phyloP scores from a whole-genome alignment of 2,888 invertebrate species.

The Iphiclides podalirius region DNA sequence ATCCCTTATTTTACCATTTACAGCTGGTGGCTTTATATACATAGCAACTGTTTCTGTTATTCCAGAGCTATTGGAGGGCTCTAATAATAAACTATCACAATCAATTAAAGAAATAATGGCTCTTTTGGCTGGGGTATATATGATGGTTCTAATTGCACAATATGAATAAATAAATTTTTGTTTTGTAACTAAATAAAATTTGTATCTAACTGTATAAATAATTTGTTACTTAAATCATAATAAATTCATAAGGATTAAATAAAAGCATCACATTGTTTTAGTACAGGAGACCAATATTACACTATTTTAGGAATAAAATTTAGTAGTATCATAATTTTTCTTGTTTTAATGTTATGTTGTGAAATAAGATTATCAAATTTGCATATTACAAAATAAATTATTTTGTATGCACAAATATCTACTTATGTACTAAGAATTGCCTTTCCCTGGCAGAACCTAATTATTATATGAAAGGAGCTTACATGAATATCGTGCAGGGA shows the following conservation, averaged over 20 bases:
- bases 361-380: no score
- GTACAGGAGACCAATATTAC: constrained; percentile 9
- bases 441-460: no score
- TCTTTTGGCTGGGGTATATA: constrained; percentile 92
- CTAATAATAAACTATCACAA: constrained; percentile 90
- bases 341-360: background rate
- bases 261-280: constrained; percentile 30
- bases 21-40: constrained; percentile 99
- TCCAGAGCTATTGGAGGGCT: constrained; percentile 96
- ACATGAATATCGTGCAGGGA: no score
- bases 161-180: constrained; percentile 65
- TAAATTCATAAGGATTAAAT: constrained; percentile 22
- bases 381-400: no score
- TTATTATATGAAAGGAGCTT: no score
- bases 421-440: no score
- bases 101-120: constrained; percentile 95
- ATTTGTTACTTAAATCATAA: constrained; percentile 24
- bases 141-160: constrained; percentile 97
- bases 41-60: constrained; percentile 99
- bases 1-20: constrained; percentile 96
- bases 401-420: no score
- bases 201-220: constrained; percentile 25
- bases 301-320: constrained; percentile 1
- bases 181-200: no score
- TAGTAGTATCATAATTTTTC: background rate